Conservation (phyloP, 1,140 invertebrate species). For the Aradophagus sp. region DNA sequence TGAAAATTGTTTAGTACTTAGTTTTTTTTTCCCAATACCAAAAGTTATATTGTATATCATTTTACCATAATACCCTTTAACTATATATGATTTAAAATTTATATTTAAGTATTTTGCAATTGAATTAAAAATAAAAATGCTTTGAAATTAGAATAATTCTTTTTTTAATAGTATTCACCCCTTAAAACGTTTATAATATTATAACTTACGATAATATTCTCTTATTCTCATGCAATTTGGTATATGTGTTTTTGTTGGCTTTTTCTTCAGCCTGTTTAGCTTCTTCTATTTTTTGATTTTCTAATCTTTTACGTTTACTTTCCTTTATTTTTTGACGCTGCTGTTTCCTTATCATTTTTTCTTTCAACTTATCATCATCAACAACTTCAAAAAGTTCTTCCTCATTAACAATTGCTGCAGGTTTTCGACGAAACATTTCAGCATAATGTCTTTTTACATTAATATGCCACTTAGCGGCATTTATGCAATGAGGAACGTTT, state of each 20-base stretch:
- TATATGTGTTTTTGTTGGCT: slow-evolving; percentile 15
- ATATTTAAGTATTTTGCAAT: no score
- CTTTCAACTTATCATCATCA: slow-evolving; percentile 23
- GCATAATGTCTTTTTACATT: slow-evolving; percentile 33
- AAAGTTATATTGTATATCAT: no score
- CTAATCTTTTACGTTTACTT: slow-evolving; percentile 16
- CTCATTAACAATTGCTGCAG: slow-evolving; percentile 59
- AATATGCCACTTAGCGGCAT: not conserved
- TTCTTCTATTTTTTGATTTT: slow-evolving; percentile 1
- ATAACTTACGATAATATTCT: slow-evolving; percentile 42
- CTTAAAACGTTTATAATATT: no score
- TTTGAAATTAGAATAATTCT: not conserved
- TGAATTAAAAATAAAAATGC: no score
- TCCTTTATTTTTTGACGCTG: slow-evolving; percentile 12
- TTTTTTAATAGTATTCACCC: slow-evolving; percentile 1
- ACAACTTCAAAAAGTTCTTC: slow-evolving; percentile 59
- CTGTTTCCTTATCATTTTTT: slow-evolving; percentile 14
- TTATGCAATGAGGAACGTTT: not conserved
- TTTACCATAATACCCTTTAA: no score
- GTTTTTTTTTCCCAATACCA: no score
- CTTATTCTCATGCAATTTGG: slow-evolving; percentile 54
- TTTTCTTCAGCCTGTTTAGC: slow-evolving; percentile 1
- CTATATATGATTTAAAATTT: no score
- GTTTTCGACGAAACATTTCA: slow-evolving; percentile 47
- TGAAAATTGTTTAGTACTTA: no score